phyloP scores from a whole-genome alignment of 2,888 invertebrate species.

The Chrysotoxum bicinctum region DNA sequence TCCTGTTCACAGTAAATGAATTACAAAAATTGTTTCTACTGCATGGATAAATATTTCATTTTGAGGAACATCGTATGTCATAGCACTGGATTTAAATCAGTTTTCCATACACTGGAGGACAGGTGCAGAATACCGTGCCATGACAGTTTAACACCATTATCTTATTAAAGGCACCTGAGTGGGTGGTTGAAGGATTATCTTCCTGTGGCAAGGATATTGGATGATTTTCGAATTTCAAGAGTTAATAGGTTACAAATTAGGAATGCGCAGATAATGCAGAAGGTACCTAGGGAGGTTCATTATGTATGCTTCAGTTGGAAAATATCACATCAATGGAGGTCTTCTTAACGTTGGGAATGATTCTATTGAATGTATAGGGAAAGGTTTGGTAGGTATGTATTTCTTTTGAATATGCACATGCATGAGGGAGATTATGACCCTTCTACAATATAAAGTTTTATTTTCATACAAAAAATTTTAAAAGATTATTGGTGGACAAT shows the following conservation, averaged over 20 bases:
- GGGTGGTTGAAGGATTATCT: neutral
- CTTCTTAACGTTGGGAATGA: neutral
- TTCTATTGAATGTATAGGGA: too few species aligned
- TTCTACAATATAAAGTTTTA: too few species aligned
- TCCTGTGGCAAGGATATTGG: constrained; percentile 27
- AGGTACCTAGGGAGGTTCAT: neutral
- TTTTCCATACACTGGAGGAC: constrained; percentile 29
- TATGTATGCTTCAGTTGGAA: neutral
- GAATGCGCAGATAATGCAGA: constrained; percentile 11
- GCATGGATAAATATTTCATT: constrained; percentile 58
- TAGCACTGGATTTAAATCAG: constrained; percentile 56
- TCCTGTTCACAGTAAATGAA: constrained; percentile 53
- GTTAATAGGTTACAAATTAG: constrained; percentile 56
- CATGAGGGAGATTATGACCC: too few species aligned
- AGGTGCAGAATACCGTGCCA: constrained; percentile 13
- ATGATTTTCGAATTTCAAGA: constrained; percentile 33
- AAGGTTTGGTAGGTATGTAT: neutral
- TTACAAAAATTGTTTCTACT: constrained; percentile 63
- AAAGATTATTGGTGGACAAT: too few species aligned
- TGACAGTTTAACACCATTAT: constrained; percentile 65
- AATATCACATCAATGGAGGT: neutral
- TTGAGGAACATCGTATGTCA: constrained; percentile 23
- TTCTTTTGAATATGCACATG: neutral
- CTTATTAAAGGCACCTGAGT: constrained; percentile 43
- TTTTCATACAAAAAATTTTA: too few species aligned